Evolutionary conservation across 53 echinoderm and acorn worm genomes (phyloP), one percentile per base, ranked within the genome.

Genomic region (Echinarachnius parma): DNA sequence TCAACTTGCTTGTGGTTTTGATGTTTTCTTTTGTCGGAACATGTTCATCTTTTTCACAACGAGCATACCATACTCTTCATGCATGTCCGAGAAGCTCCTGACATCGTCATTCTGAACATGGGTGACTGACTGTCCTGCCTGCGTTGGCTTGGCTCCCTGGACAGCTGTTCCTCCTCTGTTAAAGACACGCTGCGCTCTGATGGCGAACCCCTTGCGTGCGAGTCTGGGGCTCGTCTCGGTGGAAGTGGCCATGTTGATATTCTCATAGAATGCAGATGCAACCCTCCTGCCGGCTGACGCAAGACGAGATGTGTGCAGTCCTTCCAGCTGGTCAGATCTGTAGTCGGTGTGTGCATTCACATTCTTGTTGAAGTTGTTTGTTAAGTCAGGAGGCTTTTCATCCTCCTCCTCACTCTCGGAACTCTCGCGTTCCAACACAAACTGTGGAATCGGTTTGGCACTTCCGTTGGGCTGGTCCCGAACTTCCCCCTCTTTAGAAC

Each of bases 41-140:
- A 88, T 62, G 48, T 92, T 98, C 62, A 98, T 80, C 75, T 92
- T 98, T 62, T 82, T 79, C 0, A 98, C 83, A 34, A 98, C 84
- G 30, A 98, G 77, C 77, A 98, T 75, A 13, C 98, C 98, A 83
- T 92, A 98, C 58, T 98, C 92, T 31, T 85, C 84, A 27, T 98
- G 98, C 88, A 98, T 88, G 37, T 98, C 98, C 3, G 85, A 60
- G 53, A 98, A 98, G 13, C 88, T 80, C 16, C 98, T 50, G 1
- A 89, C 75, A 29, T 86, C 83, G 18, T 75, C 58, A 27, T 72
- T 36, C 20, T 72, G 74, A 9, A 86, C 89, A 55, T 93, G 93
- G 62, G 83, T 89, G 22, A 86, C 77, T 22, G 93, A 72, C 28
- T 86, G 83, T 60, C 75, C 86, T n/a, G 85, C 52, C 46, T 83